phyloP scores from a whole-genome alignment of 1,140 invertebrate genomes.

The Bombus breviceps region DNA sequence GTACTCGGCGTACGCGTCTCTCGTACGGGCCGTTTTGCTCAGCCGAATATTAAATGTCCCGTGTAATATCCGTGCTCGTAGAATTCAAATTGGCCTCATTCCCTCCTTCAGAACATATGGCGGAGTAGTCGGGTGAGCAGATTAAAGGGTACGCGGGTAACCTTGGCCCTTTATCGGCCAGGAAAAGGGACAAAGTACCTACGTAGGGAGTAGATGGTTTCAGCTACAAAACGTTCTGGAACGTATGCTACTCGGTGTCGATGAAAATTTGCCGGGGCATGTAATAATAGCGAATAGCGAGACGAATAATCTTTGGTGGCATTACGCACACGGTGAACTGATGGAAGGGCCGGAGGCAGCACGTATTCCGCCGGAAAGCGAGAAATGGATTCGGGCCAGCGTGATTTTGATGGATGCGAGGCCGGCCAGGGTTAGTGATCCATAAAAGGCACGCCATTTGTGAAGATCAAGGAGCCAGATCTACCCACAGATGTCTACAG shows the following conservation, averaged over 20 bases:
- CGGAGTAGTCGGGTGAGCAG: background rate
- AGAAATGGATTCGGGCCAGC: conserved; percentile 47
- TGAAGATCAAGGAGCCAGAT: conserved; percentile 46
- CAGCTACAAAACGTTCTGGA: background rate
- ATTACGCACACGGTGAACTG: conserved; percentile 28
- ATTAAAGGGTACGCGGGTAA: background rate
- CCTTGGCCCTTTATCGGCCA: background rate
- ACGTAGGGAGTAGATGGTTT: background rate
- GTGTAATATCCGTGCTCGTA: background rate
- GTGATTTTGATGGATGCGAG: conserved; percentile 65
- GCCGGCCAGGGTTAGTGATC: conserved; percentile 41
- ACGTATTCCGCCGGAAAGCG: conserved; percentile 29
- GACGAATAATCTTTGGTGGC: conserved; percentile 66
- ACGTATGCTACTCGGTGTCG: background rate
- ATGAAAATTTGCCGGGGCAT: background rate
- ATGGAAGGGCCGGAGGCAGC: conserved; percentile 12
- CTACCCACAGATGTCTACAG: background rate
- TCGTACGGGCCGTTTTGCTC: background rate
- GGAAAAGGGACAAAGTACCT: background rate
- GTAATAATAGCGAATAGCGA: background rate
- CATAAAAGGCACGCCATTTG: conserved; percentile 48
- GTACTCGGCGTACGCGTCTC: background rate
- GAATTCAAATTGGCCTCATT: conserved; percentile 32
- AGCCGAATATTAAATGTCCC: conserved; percentile 41
- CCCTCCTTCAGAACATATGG: background rate